A percentile compares a stretch with the other conserved stretches of the same genome.
phyloP scores from a whole-genome alignment of 2,113 vertebrate genomes.

The Stercorarius parasiticus region DNA sequence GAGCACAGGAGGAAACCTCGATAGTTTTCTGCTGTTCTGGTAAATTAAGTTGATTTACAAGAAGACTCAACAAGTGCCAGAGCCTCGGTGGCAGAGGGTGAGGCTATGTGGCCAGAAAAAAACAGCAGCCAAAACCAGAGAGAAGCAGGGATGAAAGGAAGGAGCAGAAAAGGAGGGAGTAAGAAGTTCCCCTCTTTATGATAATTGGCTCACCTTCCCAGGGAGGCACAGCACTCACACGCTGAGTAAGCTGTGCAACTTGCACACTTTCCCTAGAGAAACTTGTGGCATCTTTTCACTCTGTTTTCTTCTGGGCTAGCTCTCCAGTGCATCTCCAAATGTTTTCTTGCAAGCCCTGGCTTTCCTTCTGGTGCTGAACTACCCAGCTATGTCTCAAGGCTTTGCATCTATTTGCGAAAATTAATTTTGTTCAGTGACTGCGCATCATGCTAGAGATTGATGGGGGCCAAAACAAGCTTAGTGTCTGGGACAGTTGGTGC shows the following conservation, averaged over 20 bases:
- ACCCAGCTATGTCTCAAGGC: neutral
- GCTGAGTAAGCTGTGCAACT: neutral
- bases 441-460: neutral
- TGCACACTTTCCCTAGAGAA: neutral
- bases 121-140: neutral
- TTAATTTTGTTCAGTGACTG: neutral
- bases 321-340: neutral
- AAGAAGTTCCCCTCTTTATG: neutral
- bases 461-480: neutral
- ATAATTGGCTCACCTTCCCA: neutral
- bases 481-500: neutral
- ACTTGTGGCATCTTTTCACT: neutral
- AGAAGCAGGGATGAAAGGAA: neutral
- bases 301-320: neutral
- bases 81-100: neutral
- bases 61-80: neutral
- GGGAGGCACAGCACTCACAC: neutral
- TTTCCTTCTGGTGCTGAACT: neutral
- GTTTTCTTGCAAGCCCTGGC: neutral
- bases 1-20: slow-evolving; percentile 11
- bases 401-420: neutral
- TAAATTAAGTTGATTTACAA: neutral
- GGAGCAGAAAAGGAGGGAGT: neutral
- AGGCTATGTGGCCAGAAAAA: neutral
- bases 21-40: neutral